phyloP scores from a whole-genome alignment of 1,140 invertebrate genomes.

The Plectus sambesii region DNA sequence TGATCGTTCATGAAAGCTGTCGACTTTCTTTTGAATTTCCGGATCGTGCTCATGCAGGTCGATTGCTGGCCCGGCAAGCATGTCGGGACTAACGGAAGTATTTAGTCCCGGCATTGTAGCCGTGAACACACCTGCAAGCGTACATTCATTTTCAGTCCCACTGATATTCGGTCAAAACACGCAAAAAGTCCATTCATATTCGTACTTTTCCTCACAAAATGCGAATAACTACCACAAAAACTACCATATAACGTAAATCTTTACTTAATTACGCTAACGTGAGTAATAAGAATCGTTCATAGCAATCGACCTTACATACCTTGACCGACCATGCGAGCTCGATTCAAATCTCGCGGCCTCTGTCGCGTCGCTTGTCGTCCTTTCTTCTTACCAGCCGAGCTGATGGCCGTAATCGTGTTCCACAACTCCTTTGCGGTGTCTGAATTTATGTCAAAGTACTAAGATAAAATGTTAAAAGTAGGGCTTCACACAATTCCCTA shows the following conservation, averaged over 20 bases:
- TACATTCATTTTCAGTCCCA: too few species aligned
- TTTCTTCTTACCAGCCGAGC: slow-evolving; percentile 84
- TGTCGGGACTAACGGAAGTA: too few species aligned
- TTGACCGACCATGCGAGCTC: slow-evolving; percentile 72
- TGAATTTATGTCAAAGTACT: too few species aligned
- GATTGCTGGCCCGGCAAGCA: too few species aligned
- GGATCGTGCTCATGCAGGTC: too few species aligned
- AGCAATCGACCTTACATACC: too few species aligned
- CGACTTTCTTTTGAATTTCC: too few species aligned
- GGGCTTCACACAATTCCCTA: too few species aligned
- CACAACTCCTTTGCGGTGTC: slow-evolving; percentile 70
- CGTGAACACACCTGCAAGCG: too few species aligned
- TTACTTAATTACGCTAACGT: slow-evolving; percentile 30
- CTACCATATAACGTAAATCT: neutral
- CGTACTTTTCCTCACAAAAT: neutral
- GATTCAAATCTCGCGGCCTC: slow-evolving; percentile 71
- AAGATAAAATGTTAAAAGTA: too few species aligned
- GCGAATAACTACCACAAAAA: slow-evolving; percentile 3
- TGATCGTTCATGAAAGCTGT: too few species aligned
- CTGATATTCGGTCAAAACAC: slow-evolving; percentile 31
- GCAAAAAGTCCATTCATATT: slow-evolving; percentile 9
- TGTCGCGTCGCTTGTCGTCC: slow-evolving; percentile 73
- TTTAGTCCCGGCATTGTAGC: too few species aligned
- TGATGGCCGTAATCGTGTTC: slow-evolving; percentile 84
- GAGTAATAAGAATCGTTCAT: neutral